phyloP scores from a whole-genome alignment of 2,888 invertebrate species.

The Panorpa germanica region DNA sequence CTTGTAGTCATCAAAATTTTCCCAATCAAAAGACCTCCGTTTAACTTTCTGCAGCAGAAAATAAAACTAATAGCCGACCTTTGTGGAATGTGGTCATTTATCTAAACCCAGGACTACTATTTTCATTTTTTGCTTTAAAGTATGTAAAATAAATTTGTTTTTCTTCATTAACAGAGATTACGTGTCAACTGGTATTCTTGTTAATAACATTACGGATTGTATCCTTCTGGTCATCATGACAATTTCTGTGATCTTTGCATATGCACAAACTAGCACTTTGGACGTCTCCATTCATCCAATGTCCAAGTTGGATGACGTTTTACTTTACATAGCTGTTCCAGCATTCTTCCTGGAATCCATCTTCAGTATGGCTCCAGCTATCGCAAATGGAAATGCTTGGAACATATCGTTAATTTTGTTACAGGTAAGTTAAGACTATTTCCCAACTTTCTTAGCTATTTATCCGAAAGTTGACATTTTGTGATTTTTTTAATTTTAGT shows the following conservation, averaged over 20 bases:
- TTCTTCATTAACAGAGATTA: slow-evolving; percentile 24
- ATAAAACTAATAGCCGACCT: too few relatives aligned
- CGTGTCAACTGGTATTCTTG: slow-evolving; percentile 26
- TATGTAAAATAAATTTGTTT: slow-evolving; percentile 7
- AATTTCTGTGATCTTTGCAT: slow-evolving; percentile 36
- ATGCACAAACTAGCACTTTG: slow-evolving; percentile 39
- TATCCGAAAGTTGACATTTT: neutral
- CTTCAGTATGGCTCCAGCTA: slow-evolving; percentile 45
- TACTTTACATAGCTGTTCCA: slow-evolving; percentile 50
- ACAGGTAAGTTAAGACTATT: slow-evolving; percentile 27
- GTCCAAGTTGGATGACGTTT: slow-evolving; percentile 45
- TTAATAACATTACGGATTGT: slow-evolving; percentile 32
- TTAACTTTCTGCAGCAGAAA: too few relatives aligned
- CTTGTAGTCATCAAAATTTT: too few relatives aligned
- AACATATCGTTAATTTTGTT: slow-evolving; percentile 30
- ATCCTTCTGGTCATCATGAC: slow-evolving; percentile 34
- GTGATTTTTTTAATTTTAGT: slow-evolving; percentile 22
- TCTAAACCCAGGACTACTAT: too few relatives aligned
- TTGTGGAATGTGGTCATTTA: too few relatives aligned
- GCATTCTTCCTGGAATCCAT: slow-evolving; percentile 53
- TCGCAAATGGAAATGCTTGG: slow-evolving; percentile 28
- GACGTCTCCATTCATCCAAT: slow-evolving; percentile 44
- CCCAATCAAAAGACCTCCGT: too few relatives aligned
- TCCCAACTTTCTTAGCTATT: slow-evolving; percentile 2
- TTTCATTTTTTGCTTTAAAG: too few relatives aligned